Evolutionary conservation across 2,888 invertebrate species (phyloP).

Genomic region (Eugnorisma glareosa): DNA sequence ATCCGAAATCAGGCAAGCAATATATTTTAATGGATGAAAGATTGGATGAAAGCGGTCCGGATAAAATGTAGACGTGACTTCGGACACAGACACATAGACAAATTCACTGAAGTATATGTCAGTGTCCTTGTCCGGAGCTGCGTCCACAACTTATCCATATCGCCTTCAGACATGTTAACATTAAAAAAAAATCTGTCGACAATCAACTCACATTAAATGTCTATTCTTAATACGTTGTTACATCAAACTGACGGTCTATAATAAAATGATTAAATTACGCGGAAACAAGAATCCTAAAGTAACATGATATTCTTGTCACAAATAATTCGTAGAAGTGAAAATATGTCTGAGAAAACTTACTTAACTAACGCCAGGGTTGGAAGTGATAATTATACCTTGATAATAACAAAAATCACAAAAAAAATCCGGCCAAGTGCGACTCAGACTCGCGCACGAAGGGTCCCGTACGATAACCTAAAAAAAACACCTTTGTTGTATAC

Average conservation of each 20-base stretch:
- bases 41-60: not conserved
- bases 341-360: not conserved
- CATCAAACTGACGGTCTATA: not conserved
- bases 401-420: not conserved
- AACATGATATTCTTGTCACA: slow-evolving; percentile 18
- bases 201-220: not conserved
- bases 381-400: not conserved
- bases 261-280: not conserved
- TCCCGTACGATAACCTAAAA: too few species aligned
- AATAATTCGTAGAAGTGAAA: not conserved
- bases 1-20: not conserved
- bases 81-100: not conserved
- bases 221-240: not conserved
- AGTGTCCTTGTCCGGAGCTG: not conserved
- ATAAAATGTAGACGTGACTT: not conserved
- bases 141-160: not conserved
- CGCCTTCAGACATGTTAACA: not conserved
- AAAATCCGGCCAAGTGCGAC: too few species aligned
- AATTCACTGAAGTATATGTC: not conserved
- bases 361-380: not conserved
- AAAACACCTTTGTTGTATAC: too few species aligned
- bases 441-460: too few species aligned
- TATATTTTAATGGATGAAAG: not conserved
- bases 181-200: not conserved
- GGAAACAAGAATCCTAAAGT: not conserved